Conservation (phyloP, 2,888 invertebrate species). For the Cephus spinipes region DNA sequence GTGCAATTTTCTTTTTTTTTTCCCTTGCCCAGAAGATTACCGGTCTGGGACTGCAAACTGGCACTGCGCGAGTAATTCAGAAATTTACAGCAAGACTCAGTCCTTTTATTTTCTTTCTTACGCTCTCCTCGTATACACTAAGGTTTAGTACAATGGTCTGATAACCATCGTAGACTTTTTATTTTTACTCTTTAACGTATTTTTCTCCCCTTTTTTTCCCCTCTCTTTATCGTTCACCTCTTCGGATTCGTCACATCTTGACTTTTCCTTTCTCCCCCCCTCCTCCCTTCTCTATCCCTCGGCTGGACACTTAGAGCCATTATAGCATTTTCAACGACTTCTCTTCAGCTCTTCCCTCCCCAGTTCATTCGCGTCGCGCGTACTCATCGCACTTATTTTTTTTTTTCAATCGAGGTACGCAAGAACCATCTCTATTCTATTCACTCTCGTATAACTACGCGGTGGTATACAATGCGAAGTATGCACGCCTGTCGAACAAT, state of each 20-base stretch:
- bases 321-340: neutral
- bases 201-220: neutral
- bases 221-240: constrained; percentile 2
- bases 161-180: neutral
- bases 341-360: neutral
- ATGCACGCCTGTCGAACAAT: neutral
- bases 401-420: neutral
- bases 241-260: constrained; percentile 12
- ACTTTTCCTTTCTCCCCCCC: neutral
- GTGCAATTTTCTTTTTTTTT: neutral
- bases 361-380: neutral
- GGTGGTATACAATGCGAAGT: neutral
- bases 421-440: neutral
- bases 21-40: neutral
- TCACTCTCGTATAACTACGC: neutral
- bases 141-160: neutral
- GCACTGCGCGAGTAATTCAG: neutral
- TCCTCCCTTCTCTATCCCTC: neutral
- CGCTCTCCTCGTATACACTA: neutral
- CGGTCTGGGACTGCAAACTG: neutral
- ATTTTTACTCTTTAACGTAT: neutral
- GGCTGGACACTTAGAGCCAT: neutral
- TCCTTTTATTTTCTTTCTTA: constrained; percentile 8
- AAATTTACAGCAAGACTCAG: neutral
- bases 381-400: neutral